Conservation (phyloP, 2,113 vertebrate genomes). For the Vireo altiloquus region DNA sequence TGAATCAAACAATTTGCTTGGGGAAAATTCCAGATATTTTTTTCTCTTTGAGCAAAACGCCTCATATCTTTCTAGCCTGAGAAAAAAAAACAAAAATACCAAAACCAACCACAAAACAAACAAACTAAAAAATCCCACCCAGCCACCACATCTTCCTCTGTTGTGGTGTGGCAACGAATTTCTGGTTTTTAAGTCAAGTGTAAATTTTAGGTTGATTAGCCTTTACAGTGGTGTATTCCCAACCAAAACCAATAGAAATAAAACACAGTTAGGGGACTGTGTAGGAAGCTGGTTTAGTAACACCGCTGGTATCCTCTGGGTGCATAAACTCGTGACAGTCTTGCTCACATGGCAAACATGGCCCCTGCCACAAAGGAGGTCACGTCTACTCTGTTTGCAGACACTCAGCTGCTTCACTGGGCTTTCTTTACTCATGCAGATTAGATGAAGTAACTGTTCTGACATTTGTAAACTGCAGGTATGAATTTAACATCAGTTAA, state of each 20-base stretch:
- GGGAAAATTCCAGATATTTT: not conserved
- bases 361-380: not conserved
- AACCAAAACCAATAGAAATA: not conserved
- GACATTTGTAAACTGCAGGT: not conserved
- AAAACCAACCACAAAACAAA: not conserved
- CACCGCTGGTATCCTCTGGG: not conserved
- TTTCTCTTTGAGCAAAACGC: not conserved
- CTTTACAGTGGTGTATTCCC: not conserved
- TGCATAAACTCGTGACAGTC: not conserved
- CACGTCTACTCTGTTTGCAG: not conserved
- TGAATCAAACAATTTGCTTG: not conserved
- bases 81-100: not conserved
- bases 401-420: not conserved
- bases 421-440: not conserved
- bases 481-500: not conserved
- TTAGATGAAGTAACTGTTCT: not conserved
- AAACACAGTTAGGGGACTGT: not conserved
- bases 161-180: not conserved
- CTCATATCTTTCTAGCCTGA: not conserved
- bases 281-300: not conserved
- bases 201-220: not conserved
- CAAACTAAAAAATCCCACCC: not conserved
- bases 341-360: rapidly evolving
- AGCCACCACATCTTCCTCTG: not conserved
- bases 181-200: not conserved